phyloP scores from a whole-genome alignment of 2,888 invertebrate species.

The Diarsia dahlii region DNA sequence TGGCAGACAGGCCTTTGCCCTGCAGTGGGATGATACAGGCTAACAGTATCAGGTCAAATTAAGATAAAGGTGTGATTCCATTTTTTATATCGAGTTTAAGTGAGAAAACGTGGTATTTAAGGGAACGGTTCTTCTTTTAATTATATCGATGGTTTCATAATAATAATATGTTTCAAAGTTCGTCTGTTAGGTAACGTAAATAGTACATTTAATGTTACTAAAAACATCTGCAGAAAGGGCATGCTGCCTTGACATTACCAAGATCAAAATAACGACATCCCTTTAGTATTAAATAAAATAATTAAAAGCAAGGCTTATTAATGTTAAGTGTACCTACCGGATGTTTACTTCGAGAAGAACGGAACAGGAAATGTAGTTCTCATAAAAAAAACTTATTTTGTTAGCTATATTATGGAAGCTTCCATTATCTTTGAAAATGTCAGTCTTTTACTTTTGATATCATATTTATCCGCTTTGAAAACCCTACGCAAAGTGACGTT shows the following conservation, averaged over 20 bases:
- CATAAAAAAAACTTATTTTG: constrained; percentile 10
- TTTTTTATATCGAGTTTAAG: not conserved
- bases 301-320: not conserved
- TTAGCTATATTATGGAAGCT: constrained; percentile 8
- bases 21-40: no score
- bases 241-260: not conserved
- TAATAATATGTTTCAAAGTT: not conserved
- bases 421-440: constrained; percentile 6
- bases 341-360: constrained; percentile 4
- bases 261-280: not conserved
- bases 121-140: not conserved
- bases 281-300: not conserved
- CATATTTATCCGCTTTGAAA: not conserved
- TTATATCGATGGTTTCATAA: not conserved
- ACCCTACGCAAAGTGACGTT: not conserved
- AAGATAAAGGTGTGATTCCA: not conserved
- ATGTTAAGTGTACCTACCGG: constrained; percentile 9
- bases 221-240: not conserved
- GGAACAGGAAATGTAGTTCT: not conserved
- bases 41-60: no score
- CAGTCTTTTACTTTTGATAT: not conserved
- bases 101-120: not conserved
- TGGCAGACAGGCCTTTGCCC: no score
- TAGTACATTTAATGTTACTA: not conserved
- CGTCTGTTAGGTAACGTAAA: not conserved